Evolutionary conservation across 2,888 invertebrate genomes (phyloP), one percentile per base, ranked within the genome.

Genomic region (Caenorhabditis sp.): DNA sequence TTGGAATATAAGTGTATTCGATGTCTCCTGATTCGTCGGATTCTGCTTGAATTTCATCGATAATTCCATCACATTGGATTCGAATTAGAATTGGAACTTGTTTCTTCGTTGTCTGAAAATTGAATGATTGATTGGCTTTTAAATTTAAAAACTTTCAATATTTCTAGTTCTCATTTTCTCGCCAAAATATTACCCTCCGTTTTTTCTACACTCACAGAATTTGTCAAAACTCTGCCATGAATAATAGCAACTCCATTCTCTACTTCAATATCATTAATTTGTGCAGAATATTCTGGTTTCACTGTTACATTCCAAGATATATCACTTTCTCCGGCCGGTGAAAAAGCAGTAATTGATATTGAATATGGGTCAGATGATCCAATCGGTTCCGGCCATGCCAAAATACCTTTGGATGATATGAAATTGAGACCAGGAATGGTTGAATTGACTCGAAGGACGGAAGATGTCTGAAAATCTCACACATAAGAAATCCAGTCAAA

Each of bases 301-400:
- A 80, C 73, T 26, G 77, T 70, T 3, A 80, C 60, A 63, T 80
- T 76, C 80, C 80, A 80, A 0, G 66, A 21, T 7, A 80, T 63
- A 1, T 38, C 52, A 2, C 67, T 69, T 21, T 80, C 71, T 58
- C 79, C 79, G 49, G 80, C 70, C 12, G 74, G 69, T 14, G 80
- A 80, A 53, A 77, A 61, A 0, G 76, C 77, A 2, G 70, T 73
- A 5, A 81, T 77, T n/a, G 70, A 53, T 8, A 84, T 77, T 21
- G 68, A 62, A 57, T 83, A 80, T 20, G 84, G 83, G 1, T 68
- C 27, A 4, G 50, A 53, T 20, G 77, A 67, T 26, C 84, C 84
- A 21, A 81, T 64, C 4, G 84, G 84, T 23, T 77, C 77, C 5
- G 76, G 60, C 84, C 84, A 84, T 25, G 73, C 68, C 8, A 84